Evolutionary conservation across 1,140 invertebrate genomes (phyloP), one percentile per base, ranked within the genome.

Genomic region (Drosophila sp.): DNA sequence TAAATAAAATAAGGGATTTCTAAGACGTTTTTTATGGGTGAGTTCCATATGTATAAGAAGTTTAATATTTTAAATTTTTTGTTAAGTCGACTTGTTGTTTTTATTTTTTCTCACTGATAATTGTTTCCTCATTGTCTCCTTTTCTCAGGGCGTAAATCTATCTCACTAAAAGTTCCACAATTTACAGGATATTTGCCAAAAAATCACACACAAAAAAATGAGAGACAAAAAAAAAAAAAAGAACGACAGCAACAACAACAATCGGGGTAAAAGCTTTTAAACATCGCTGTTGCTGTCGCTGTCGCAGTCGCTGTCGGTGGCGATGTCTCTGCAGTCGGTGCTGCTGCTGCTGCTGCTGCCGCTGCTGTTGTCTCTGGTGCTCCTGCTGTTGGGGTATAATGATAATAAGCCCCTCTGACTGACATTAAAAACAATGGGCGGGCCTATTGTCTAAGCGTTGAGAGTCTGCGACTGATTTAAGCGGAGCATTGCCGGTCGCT

Each of bases 371-470:
- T 23, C 7, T 23, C 44, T 47, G 44, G 6, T 47, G 44, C 44
- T 47, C 44, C 17, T 23, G 17, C 44, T 47, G 44, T 23, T 47
- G 44, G 7, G 70, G 74, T 79, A 68, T 89, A 73, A 83, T 83
- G 76, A 83, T 83, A 86, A 86, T 86, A 86, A 86, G 79, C 70
- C 80, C 76, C 67, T 76, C 83, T 57, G 44, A 50, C 63, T 66
- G 72, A 69, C 84, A 87, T 87, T 76, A 87, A 87, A 89, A 87
- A 89, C 83, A 87, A 80, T 80, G 79, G 76, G 83, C 61, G 81
- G 76, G 67, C 66, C 57, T 58, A 57, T 63, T 33, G 73, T 60
- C 30, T 35, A 33, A 66, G 64, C 30, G 50, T 10, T 68, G 74
- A 70, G 70, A 70, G 57, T 63, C 41, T 76, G 83, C 64, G 63